Conservation (phyloP, 2,797 vertebrate species). For the Staurois parvus region DNA sequence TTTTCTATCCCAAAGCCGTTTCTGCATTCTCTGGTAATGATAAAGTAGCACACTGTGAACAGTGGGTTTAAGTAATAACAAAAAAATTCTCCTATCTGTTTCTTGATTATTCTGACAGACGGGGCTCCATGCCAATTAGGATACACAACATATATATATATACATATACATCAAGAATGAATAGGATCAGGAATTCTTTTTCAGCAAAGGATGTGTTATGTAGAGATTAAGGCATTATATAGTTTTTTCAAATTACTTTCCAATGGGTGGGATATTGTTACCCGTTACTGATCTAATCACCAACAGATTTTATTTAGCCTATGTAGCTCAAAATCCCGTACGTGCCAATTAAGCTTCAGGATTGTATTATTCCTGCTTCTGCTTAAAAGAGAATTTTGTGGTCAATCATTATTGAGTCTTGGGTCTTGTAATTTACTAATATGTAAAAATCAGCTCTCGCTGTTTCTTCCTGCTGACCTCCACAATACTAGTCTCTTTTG, state of each 20-base stretch:
- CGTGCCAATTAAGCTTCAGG: not conserved
- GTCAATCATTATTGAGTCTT: no score
- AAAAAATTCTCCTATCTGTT: conserved; percentile 49
- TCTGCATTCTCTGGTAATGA: conserved; percentile 38
- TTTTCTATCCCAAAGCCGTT: conserved; percentile 35
- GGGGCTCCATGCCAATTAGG: conserved; percentile 32
- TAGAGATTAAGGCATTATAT: conserved; percentile 56
- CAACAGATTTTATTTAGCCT: conserved; percentile 35
- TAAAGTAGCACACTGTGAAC: conserved; percentile 47
- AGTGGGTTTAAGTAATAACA: conserved; percentile 31
- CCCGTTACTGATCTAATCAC: conserved; percentile 49
- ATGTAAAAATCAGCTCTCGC: no score
- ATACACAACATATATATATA: not conserved
- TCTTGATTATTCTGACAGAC: conserved; percentile 50
- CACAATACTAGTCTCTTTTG: no score
- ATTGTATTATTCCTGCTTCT: no score
- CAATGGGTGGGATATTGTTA: conserved; percentile 62
- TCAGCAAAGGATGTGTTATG: conserved; percentile 27
- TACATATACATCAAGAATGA: conserved; percentile 22
- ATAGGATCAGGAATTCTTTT: conserved; percentile 35
- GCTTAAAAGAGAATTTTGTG: no score
- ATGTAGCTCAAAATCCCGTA: not conserved
- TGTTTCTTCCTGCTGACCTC: no score
- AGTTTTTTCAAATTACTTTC: conserved; percentile 45
- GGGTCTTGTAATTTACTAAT: no score